Percentiles rank a stretch among this genome's conserved stretches.
These are phyloP conservation scores for Telenomus remus DNA, from an alignment of 1,140 invertebrate genomes.

Conservation along the genomic window DNA sequence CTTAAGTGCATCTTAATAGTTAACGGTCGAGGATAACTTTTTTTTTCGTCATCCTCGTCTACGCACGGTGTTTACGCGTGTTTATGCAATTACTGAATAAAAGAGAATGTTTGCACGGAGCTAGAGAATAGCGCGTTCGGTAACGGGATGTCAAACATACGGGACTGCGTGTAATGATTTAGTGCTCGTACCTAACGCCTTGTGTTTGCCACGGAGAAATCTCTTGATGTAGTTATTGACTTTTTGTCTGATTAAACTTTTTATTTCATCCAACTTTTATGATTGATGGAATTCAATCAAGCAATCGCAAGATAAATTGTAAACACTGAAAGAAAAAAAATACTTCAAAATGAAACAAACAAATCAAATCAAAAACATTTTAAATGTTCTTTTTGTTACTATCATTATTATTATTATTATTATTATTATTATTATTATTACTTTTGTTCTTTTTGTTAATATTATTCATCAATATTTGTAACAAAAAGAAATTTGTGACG, in stretches of 20 bases:
- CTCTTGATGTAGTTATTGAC: conserved; percentile 29
- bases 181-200: conserved; percentile 59
- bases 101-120: conserved; percentile 40
- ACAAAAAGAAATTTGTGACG: too few relatives aligned
- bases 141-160: conserved; percentile 67
- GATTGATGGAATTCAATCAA: not conserved
- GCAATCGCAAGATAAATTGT: not conserved
- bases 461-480: too few relatives aligned
- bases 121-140: conserved; percentile 42
- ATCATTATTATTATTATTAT: too few relatives aligned
- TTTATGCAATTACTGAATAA: conserved; percentile 48
- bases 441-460: too few relatives aligned
- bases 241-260: conserved; percentile 9
- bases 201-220: conserved; percentile 38
- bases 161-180: conserved; percentile 63
- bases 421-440: too few relatives aligned
- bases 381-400: too few relatives aligned
- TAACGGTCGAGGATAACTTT: conserved; percentile 1
- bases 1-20: not conserved
- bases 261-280: too few relatives aligned
- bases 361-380: too few relatives aligned
- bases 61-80: conserved; percentile 33
- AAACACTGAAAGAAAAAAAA: too few relatives aligned
- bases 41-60: not conserved
- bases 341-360: too few relatives aligned